Evolutionary conservation across 2,888 invertebrate genomes (phyloP).

Genomic region (Mythimna loreyi): DNA sequence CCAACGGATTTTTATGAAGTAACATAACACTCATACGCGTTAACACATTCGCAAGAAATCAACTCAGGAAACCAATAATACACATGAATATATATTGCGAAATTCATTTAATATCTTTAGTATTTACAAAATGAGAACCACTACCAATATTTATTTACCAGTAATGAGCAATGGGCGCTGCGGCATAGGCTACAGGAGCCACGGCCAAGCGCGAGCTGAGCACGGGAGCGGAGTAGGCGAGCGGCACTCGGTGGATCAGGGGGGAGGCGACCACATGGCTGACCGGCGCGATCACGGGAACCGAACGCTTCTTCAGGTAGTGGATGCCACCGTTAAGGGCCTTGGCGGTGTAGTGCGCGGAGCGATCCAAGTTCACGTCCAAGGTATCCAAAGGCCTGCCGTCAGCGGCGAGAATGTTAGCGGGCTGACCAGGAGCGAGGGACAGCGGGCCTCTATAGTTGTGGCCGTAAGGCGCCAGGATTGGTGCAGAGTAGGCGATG

Average conservation of each 20-base stretch:
- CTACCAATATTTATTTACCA: conserved; percentile 13
- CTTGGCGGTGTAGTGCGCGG: conserved; percentile 82
- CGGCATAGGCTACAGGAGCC: conserved; percentile 40
- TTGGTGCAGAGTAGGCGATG: conserved; percentile 63
- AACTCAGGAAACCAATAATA: neutral
- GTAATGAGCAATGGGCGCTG: conserved; percentile 44
- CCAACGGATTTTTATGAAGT: neutral
- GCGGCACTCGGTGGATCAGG: conserved; percentile 42
- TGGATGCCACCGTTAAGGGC: conserved; percentile 73
- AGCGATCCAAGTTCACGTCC: conserved; percentile 85
- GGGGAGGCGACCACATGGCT: conserved; percentile 44
- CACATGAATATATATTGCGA: neutral
- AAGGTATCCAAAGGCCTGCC: conserved; percentile 86
- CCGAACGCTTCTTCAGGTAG: conserved; percentile 79
- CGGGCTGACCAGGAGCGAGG: conserved; percentile 85
- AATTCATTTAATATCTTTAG: conserved; percentile 6
- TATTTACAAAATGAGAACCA: conserved; percentile 11
- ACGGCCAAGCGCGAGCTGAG: conserved; percentile 21
- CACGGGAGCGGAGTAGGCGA: conserved; percentile 77
- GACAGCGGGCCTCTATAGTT: conserved; percentile 85
- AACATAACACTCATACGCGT: neutral
- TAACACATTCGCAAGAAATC: neutral
- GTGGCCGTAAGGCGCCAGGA: conserved; percentile 61
- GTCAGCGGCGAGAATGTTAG: conserved; percentile 82
- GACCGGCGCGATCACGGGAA: conserved; percentile 63